These are phyloP conservation scores for Tragelaphus strepsiceros DNA, from an alignment of 2,113 vertebrate species.

Conservation along the genomic window DNA sequence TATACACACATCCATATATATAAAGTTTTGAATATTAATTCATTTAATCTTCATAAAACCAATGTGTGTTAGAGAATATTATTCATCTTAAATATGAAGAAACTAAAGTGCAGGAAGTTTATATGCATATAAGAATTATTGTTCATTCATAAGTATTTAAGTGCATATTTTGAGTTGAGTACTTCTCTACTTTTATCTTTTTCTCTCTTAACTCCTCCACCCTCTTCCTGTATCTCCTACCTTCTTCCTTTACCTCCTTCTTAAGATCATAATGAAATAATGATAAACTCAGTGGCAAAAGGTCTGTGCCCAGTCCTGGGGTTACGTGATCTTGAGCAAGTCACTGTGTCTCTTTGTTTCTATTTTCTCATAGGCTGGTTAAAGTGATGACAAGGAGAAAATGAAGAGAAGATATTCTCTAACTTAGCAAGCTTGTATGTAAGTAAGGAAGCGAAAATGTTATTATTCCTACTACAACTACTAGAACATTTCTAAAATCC, in stretches of 20 bases:
- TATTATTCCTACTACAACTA: neutral
- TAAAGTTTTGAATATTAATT: neutral
- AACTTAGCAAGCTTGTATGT: neutral
- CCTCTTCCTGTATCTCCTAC: neutral
- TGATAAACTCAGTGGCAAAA: neutral
- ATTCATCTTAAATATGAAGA: neutral
- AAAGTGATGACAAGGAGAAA: neutral
- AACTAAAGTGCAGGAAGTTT: neutral
- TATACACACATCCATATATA: neutral
- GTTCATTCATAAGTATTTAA: neutral
- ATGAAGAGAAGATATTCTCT: neutral
- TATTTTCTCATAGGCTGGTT: neutral
- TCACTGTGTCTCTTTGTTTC: neutral
- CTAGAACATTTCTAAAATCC: neutral
- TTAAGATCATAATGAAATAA: neutral
- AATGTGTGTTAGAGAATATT: neutral
- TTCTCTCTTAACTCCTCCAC: neutral
- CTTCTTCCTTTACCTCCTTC: neutral
- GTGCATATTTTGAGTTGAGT: neutral
- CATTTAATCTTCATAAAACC: neutral
- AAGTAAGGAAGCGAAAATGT: neutral
- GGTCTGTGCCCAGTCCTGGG: neutral
- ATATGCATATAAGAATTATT: neutral
- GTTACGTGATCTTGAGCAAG: neutral
- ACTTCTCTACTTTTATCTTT: neutral